Conservation (phyloP, 2,888 invertebrate species). For the Disparrhopalites patrizii region DNA sequence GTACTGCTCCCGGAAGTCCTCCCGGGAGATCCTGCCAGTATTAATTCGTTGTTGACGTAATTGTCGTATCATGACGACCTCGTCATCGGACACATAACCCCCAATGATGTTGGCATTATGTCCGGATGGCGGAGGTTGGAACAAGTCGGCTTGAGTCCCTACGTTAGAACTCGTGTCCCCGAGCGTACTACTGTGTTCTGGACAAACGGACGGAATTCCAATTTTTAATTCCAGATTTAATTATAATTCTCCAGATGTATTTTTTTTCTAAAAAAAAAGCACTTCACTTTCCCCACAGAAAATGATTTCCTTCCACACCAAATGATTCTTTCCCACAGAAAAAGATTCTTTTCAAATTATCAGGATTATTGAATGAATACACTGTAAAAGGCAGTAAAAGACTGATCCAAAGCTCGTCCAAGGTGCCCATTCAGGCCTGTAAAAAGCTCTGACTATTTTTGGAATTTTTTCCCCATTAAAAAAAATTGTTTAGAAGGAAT, state of each 20-base stretch:
- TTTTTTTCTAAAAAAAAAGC: background rate
- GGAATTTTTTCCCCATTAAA: too few relatives aligned
- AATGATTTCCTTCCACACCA: too few relatives aligned
- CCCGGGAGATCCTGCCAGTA: conserved; percentile 66
- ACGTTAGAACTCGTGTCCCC: conserved; percentile 21
- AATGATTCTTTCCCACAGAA: too few relatives aligned
- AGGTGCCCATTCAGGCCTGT: too few relatives aligned
- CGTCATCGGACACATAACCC: conserved; percentile 40
- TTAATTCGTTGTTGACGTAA: conserved; percentile 15
- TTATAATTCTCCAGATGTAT: background rate
- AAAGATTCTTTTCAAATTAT: too few relatives aligned
- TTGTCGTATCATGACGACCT: conserved; percentile 29
- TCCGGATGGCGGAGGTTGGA: conserved; percentile 6
- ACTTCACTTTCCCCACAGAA: background rate
- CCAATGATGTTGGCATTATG: conserved; percentile 24
- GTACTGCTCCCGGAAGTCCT: conserved; percentile 89
- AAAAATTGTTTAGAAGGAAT: too few relatives aligned
- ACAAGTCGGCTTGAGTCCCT: conserved; percentile 23
- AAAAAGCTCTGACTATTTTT: too few relatives aligned
- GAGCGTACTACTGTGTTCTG: conserved; percentile 7
- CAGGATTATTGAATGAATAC: too few relatives aligned
- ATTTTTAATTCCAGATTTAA: background rate
- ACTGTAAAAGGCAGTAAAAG: too few relatives aligned
- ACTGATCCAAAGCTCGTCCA: too few relatives aligned
- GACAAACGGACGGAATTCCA: background rate